phyloP scores from a whole-genome alignment of 2,113 vertebrate species.

The Ceyx melanurus region DNA sequence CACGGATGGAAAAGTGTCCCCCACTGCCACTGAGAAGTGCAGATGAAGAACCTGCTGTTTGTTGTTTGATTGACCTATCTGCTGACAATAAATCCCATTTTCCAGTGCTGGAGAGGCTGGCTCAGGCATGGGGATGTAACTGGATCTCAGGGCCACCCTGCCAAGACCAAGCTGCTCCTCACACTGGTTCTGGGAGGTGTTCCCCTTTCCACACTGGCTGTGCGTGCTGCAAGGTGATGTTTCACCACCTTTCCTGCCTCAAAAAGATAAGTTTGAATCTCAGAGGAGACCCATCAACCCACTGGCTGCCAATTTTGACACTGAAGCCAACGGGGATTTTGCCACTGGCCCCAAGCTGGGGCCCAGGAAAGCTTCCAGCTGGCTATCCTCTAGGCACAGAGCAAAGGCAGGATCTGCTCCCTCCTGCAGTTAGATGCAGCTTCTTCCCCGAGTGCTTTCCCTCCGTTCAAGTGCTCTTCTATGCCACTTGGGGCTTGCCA shows the following conservation, averaged over 20 bases:
- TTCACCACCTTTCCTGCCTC: not conserved
- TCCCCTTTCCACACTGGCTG: not conserved
- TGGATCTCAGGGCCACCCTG: accelerated
- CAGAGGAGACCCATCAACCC: not conserved
- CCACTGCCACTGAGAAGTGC: accelerated
- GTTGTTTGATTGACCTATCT: not conserved
- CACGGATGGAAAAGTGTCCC: not conserved
- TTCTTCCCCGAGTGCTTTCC: not conserved
- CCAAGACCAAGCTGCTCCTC: not conserved
- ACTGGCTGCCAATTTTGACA: not conserved
- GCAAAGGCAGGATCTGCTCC: not conserved
- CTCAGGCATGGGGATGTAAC: not conserved
- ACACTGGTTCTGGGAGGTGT: not conserved
- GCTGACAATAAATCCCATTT: not conserved
- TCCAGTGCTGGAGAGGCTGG: not conserved
- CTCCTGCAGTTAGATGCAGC: not conserved
- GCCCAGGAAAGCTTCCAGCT: constrained; percentile 7
- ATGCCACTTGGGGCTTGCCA: not conserved
- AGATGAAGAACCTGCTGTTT: not conserved
- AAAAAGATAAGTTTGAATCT: not conserved
- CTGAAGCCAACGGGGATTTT: constrained; percentile 12
- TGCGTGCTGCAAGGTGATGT: accelerated
- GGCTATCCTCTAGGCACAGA: not conserved
- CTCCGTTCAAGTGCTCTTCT: not conserved
- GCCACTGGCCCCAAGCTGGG: not conserved